These are phyloP conservation scores for Theretra japonica DNA, from an alignment of 2,888 invertebrate genomes.

Conservation along the genomic window DNA sequence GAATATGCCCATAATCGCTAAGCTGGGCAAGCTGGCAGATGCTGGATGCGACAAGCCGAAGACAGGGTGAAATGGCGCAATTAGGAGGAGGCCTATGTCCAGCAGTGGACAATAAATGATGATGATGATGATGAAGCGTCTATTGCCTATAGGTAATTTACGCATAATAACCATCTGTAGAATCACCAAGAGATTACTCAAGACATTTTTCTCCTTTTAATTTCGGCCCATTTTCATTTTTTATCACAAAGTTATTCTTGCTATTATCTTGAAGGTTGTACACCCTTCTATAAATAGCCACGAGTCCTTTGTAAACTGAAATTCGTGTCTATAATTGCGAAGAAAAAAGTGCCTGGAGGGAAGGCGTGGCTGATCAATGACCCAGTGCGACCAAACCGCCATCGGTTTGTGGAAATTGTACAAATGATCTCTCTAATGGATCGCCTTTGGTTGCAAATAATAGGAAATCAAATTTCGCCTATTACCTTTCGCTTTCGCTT, in stretches of 20 bases:
- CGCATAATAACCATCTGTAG: too few relatives aligned
- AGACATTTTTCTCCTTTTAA: too few relatives aligned
- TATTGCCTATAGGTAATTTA: too few relatives aligned
- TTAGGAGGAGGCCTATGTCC: too few relatives aligned
- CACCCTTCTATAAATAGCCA: not conserved
- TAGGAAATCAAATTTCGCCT: constrained; percentile 1
- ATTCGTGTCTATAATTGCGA: constrained; percentile 20
- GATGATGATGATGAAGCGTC: too few relatives aligned
- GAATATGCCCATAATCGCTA: too few relatives aligned
- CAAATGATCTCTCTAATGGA: constrained; percentile 15
- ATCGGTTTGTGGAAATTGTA: constrained; percentile 9
- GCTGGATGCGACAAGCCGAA: too few relatives aligned
- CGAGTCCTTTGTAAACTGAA: constrained; percentile 6
- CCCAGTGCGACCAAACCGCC: not conserved
- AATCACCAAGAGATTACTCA: too few relatives aligned
- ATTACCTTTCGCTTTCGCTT: not conserved
- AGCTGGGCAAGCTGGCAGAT: too few relatives aligned
- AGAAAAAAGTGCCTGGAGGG: constrained; percentile 19
- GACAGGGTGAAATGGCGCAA: too few relatives aligned
- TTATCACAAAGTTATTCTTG: not conserved
- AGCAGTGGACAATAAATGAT: too few relatives aligned
- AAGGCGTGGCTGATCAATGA: constrained; percentile 29
- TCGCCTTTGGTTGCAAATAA: constrained; percentile 13
- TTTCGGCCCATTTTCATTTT: not conserved
- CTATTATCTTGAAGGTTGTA: not conserved